Conservation (phyloP, 2,113 vertebrate genomes). For the Austrofundulus limnaeus region DNA sequence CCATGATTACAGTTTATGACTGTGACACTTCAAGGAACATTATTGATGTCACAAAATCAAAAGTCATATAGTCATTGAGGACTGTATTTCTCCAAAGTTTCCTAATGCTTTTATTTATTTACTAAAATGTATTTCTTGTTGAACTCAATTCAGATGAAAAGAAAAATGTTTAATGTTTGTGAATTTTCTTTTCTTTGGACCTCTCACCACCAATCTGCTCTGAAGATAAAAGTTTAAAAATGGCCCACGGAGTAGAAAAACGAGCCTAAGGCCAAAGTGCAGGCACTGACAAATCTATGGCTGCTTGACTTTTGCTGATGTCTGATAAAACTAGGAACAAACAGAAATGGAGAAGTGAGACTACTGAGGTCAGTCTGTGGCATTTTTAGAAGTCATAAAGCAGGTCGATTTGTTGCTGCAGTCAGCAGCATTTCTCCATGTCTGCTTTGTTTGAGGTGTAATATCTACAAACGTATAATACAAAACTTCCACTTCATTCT, state of each 20-base stretch:
- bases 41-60: too few species aligned
- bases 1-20: too few species aligned
- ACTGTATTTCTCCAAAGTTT: too few species aligned
- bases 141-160: conserved; percentile 7
- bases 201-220: conserved; percentile 8
- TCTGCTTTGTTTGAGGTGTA: conserved; percentile 9
- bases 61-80: too few species aligned
- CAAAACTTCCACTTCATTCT: conserved; percentile 18
- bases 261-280: conserved; percentile 27
- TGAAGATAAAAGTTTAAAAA: conserved; percentile 53
- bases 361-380: conserved; percentile 16
- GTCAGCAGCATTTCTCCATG: conserved; percentile 16
- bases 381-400: conserved; percentile 28
- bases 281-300: conserved; percentile 30
- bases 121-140: background rate
- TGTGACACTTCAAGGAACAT: too few species aligned
- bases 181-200: conserved; percentile 29
- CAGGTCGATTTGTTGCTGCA: background rate
- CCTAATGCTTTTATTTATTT: too few species aligned
- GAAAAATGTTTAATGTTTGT: conserved; percentile 29
- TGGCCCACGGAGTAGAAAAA: conserved; percentile 30
- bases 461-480: background rate
- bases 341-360: conserved; percentile 51
- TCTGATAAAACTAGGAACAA: conserved; percentile 44
- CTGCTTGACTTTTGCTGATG: conserved; percentile 46